phyloP scores from a whole-genome alignment of 2,797 vertebrate species.

The Lerista edwardsae region DNA sequence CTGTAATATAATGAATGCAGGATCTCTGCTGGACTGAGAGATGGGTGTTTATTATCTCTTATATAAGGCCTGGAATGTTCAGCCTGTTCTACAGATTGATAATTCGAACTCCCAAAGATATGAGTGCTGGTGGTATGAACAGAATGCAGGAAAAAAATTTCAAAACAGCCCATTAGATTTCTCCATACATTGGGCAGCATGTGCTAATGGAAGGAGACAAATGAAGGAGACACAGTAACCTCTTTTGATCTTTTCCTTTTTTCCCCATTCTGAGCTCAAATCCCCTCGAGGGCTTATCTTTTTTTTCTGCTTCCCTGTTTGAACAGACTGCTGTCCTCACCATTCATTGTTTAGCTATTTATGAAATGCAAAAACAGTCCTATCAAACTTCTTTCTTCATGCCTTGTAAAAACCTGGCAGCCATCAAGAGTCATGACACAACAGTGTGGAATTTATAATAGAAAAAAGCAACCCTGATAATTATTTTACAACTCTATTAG shows the following conservation, averaged over 20 bases:
- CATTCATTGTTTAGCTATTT: slow-evolving; percentile 17
- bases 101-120: slow-evolving; percentile 7
- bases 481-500: not conserved
- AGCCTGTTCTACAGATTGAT: slow-evolving; percentile 16
- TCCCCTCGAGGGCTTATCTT: not conserved
- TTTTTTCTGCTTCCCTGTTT: not conserved
- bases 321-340: not conserved
- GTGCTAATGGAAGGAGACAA: not conserved
- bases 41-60: slow-evolving; percentile 20
- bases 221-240: not conserved
- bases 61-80: slow-evolving; percentile 29
- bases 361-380: slow-evolving; percentile 7
- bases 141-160: slow-evolving; percentile 33
- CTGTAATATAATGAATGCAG: not conserved
- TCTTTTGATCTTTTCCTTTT: slow-evolving; percentile 21
- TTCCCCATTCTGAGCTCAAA: not conserved
- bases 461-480: not conserved
- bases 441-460: not conserved
- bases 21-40: not conserved
- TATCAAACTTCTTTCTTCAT: slow-evolving; percentile 7
- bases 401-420: not conserved
- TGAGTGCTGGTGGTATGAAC: slow-evolving; percentile 17
- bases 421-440: not conserved
- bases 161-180: slow-evolving; percentile 15
- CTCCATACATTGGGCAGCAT: not conserved